Conservation (phyloP, 1,140 invertebrate genomes). For the Anadara kagoshimensis region DNA sequence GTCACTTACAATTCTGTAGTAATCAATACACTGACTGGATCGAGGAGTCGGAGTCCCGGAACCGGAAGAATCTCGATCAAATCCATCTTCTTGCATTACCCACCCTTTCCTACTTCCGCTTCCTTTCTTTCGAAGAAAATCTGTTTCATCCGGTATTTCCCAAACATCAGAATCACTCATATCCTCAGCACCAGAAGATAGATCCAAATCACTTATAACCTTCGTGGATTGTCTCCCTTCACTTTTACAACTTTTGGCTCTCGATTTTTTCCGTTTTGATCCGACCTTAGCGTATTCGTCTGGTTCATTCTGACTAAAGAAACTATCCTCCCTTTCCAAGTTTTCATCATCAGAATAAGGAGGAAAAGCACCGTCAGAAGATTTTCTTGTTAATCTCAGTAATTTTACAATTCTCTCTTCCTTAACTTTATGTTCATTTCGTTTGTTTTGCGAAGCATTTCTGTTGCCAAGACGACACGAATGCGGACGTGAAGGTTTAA, state of each 20-base stretch:
- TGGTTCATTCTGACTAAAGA: conserved; percentile 36
- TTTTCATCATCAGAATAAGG: conserved; percentile 4
- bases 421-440: conserved; percentile 15
- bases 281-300: conserved; percentile 6
- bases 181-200: conserved; percentile 43
- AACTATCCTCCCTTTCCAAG: conserved; percentile 32
- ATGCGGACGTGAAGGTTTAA: conserved; percentile 41
- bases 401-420: conserved; percentile 31
- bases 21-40: conserved; percentile 39
- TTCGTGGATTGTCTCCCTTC: conserved; percentile 14
- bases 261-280: conserved; percentile 22
- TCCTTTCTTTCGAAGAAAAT: conserved; percentile 22
- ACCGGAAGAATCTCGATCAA: conserved; percentile 43
- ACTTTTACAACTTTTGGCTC: conserved; percentile 33
- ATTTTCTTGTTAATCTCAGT: conserved; percentile 25
- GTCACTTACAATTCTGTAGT: conserved; percentile 57
- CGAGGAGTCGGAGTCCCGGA: conserved; percentile 32
- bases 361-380: conserved; percentile 23
- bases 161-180: conserved; percentile 54
- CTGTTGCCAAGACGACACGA: conserved; percentile 50
- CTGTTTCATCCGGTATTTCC: conserved; percentile 57
- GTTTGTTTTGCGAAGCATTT: conserved; percentile 30
- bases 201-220: conserved; percentile 44
- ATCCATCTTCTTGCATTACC: conserved; percentile 44
- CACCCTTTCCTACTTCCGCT: conserved; percentile 30